Evolutionary conservation across 2,113 vertebrate genomes (phyloP).

Genomic region (Cisticola juncidis): DNA sequence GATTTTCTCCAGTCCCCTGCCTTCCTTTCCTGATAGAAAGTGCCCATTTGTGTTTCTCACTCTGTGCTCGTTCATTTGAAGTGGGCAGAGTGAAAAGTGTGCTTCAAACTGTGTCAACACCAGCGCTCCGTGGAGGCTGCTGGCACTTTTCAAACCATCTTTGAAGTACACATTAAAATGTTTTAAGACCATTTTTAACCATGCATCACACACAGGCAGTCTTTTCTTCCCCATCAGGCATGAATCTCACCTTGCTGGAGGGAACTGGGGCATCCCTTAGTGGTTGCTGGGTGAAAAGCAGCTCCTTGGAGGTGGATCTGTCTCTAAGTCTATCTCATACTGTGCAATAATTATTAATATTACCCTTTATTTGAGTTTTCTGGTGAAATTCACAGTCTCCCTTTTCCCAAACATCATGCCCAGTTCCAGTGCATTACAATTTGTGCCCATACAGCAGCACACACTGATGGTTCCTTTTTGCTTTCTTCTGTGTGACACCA

Average conservation of each 20-base stretch:
- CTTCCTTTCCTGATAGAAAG: neutral
- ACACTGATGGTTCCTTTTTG: neutral
- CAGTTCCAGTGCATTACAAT: rapidly evolving
- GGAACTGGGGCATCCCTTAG: neutral
- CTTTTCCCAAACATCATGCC: neutral
- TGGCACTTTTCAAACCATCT: neutral
- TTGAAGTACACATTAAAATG: neutral
- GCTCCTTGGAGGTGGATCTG: neutral
- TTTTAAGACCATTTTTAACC: neutral
- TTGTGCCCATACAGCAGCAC: rapidly evolving
- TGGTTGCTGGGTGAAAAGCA: neutral
- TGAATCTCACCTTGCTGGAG: neutral
- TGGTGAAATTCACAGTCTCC: neutral
- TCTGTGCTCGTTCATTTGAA: neutral
- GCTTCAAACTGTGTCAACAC: neutral
- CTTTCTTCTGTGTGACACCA: neutral
- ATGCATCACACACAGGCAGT: neutral
- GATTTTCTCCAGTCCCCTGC: neutral
- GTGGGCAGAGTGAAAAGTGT: neutral
- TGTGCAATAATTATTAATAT: neutral
- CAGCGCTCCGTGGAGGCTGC: neutral
- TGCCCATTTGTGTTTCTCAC: neutral
- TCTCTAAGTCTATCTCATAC: neutral
- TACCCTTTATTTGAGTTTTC: neutral
- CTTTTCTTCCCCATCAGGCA: neutral